Evolutionary conservation across 2,113 vertebrate species (phyloP), one percentile per base, ranked within the genome.

Genomic region (Peromyscus californicus): DNA sequence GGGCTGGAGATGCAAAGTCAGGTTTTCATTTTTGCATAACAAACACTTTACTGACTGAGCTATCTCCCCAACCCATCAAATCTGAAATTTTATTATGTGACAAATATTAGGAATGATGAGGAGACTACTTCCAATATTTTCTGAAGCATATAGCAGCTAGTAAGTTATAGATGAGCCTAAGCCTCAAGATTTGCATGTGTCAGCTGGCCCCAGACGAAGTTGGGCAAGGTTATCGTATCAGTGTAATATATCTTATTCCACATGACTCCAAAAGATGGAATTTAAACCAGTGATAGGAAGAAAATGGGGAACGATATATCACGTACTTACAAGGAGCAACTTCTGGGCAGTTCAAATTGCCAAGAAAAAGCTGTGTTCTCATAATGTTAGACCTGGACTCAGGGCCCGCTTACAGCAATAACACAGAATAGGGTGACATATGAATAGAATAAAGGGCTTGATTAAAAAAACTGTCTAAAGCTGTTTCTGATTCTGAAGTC

Each of bases 381-480:
- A 5, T 21, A 59, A 54, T 59, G 29, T 84, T 6, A 91, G 59
- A 59, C 70, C 36, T 29, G 6, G 54, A 54, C 13, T 78, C 2
- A 39, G 48, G 84, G 31, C 48, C 21, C 3, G 31, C 67, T n/a
- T 70, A 3, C 15, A 51, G 19, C 22, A 80, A 51, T 79, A 59
- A 39, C 67, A 31, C 51, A 70, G 29, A 74, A 29, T 8, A 94
- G 54, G 59, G 54, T 76, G 31, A 33, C 4, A n/a, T 8, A 19
- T 10, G 7, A 92, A 29, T n/a, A 93, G 19, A 9, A 42, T 83
- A 72, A 51, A 69, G 19, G 33, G 36, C 2, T 83, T 79, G 12
- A 88, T 94, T 88, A 70, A 79, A 96, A 96, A 78, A 69, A 39
- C 24, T 42, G 5, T 69, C 42, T 87, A 42, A 80, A 92, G 45